Evolutionary conservation across 2,888 invertebrate species (phyloP), one percentile per base, ranked within the genome.

Genomic region (Catocala fraxini): DNA sequence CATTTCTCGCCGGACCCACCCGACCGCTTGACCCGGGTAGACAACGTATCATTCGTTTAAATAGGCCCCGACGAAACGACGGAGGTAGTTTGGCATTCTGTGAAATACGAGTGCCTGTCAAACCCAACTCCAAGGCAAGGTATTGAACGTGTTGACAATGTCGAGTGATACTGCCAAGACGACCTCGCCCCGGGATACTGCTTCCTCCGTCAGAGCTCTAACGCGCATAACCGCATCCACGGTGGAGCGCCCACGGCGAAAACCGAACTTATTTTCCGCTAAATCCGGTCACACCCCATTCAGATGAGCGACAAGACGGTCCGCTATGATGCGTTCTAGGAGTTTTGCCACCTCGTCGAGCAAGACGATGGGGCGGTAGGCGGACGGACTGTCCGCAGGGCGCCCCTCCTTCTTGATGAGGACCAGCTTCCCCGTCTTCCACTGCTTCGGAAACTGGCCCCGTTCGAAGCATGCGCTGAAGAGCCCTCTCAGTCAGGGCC

Each of bases 141-240:
- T 59, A 51, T 69, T 69, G 47, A 75, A 75, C 2, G 71, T 65
- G 47, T 72, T 74, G 25, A 62, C 56, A 25, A 74, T 67, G 49
- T 70, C 68, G 1, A 67, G 51, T 1, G 70, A 68, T 13, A 72
- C 64, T 34, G 69, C 69, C 49, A 69, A 15, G n/a, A 64, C 54
- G 35, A 63, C 67, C 47, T 51, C 60, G 0, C 67, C 63, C 46
- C 10, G 42, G 13, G 56, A 15, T 4, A 60, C 41, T 2, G 39
- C 43, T 12, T n/a, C n/a, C n/a, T n/a, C n/a, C n/a, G n/a, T n/a
- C n/a, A n/a, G n/a, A n/a, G n/a, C n/a, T n/a, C n/a, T n/a, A n/a
- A n/a, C n/a, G n/a, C n/a, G n/a, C n/a, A n/a, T n/a, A n/a, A n/a
- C n/a, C n/a, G n/a, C n/a, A 11, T 43, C 11, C 42, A 43, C 42